Evolutionary conservation across 2,888 invertebrate genomes (phyloP), one percentile per base, ranked within the genome.

Genomic region (Xestia c-nigrum): DNA sequence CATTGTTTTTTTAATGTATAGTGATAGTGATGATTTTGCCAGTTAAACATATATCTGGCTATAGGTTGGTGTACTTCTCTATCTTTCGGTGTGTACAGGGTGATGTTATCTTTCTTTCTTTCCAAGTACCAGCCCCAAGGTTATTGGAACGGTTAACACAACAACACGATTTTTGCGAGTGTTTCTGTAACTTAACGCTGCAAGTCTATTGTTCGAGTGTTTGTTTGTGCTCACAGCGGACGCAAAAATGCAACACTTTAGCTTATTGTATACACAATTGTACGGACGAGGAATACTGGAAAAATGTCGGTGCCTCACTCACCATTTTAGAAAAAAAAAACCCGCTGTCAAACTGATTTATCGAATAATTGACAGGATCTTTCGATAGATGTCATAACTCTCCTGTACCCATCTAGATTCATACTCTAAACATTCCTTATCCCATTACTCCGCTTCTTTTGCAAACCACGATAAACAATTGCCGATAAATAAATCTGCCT

Each of bases 171-270:
- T 72, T 74, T 69, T 14, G 46, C 21, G 21, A 4, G 52, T 63
- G 19, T 59, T 70, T 24, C 43, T 57, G 82, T 61, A 74, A 83
- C n/a, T 50, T 16, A 72, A 82, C 73, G 43, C 64, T 10, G 2
- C 50, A n/a, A 2, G 16, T 3, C 82, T 79, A 82, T 82, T 82
- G 82, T 82, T 82, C 81, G 6, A 16, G 4, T 43, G 55, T 61
- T 68, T 82, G 82, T 82, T 82, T 74, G 84, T 50, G 40, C 50
- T 5, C 40, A 5, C 19, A 57, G 50, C 82, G 80, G 84, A 83
- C 68, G 80, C 66, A 47, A 31, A 64, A 68, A 3, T 61, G 67
- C n/a, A 66, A 83, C 79, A 80, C 52, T 52, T 38, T 43, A 55
- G 46, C 16, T 43, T 64, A 47, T 61, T 55, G 47, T 76, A 46